phyloP scores from a whole-genome alignment of 2,797 vertebrate species.

The Salmo trutta region DNA sequence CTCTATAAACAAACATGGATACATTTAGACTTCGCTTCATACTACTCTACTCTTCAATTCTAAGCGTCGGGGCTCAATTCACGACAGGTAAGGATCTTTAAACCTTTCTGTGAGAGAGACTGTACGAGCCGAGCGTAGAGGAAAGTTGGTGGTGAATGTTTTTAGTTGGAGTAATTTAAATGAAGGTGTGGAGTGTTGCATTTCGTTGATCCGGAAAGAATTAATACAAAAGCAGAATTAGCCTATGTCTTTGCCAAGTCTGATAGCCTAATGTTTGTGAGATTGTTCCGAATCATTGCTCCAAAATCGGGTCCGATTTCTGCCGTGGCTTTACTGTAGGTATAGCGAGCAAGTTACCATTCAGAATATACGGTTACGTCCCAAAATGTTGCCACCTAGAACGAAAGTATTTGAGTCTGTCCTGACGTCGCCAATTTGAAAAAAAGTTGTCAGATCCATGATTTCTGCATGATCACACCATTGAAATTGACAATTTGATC shows the following conservation, averaged over 20 bases:
- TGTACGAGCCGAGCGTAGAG: not conserved
- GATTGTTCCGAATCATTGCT: not conserved
- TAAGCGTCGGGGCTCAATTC: slow-evolving; percentile 39
- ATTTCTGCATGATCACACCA: not conserved
- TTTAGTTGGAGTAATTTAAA: slow-evolving; percentile 3
- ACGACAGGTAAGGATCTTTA: slow-evolving; percentile 48
- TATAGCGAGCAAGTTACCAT: not conserved
- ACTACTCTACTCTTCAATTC: slow-evolving; percentile 27
- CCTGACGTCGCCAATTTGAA: not conserved
- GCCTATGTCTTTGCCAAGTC: not conserved
- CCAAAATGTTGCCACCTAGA: not conserved
- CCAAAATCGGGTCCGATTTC: not conserved
- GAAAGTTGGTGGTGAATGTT: slow-evolving; percentile 30
- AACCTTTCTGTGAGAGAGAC: slow-evolving; percentile 23
- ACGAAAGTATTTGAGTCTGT: not conserved
- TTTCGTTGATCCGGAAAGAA: slow-evolving; percentile 6
- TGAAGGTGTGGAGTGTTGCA: slow-evolving; percentile 17
- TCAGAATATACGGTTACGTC: not conserved
- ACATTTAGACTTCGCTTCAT: slow-evolving; percentile 23
- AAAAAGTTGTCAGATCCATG: not conserved
- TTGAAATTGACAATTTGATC: not conserved
- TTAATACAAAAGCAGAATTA: not conserved
- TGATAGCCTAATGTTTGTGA: not conserved
- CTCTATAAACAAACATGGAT: slow-evolving; percentile 45
- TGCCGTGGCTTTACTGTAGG: not conserved